Evolutionary conservation across 1,140 invertebrate genomes (phyloP), one percentile per base, ranked within the genome.

Genomic region (Reticulitermes speratus): DNA sequence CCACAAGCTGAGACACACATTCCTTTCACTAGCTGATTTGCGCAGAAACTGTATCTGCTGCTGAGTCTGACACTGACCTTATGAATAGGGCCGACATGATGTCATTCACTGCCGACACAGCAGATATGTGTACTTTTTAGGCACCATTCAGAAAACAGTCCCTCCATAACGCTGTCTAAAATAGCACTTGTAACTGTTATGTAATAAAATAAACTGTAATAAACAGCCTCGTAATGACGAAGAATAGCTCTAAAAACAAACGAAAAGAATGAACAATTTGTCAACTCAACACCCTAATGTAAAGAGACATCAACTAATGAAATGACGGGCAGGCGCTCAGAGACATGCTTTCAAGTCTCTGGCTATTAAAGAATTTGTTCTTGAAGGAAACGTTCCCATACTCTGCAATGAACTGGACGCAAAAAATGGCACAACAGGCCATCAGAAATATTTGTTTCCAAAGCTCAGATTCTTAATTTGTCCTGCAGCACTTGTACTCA

Each of bases 51-150:
- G 9, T 11, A 75, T 75, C 65, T 25, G 9, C 65, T 75, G 65
- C 65, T 75, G 65, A 75, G 25, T 75, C 65, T 75, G 65, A 30
- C n/a, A 75, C n/a, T 75, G 65, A 75, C 65, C 65, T 75, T 25
- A 75, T 75, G 25, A 75, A 75, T 25, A 75, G 25, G 25, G n/a
- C 59, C 9, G 65, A 30, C 65, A 75, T 75, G 65, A 75, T 75
- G 65, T 75, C 65, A 75, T 30, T 75, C 65, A 75, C n/a, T 75
- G 65, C 30, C 30, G 65, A 75, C n/a, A 75, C n/a, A 75, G 52
- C 14, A 55, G 21, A 8, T 12, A 65, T 25, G n/a, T 25, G 16
- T 9, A 75, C n/a, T 30, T 30, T 75, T 30, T 30, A 75, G 65
- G 65, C n/a, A 75, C 65, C 16, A 25, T 75, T 75, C 65, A 30